Percentiles rank a stretch among this genome's conserved stretches.
Evolutionary conservation across 2,888 invertebrate genomes (phyloP).

Genomic region (Agrotis clavis): DNA sequence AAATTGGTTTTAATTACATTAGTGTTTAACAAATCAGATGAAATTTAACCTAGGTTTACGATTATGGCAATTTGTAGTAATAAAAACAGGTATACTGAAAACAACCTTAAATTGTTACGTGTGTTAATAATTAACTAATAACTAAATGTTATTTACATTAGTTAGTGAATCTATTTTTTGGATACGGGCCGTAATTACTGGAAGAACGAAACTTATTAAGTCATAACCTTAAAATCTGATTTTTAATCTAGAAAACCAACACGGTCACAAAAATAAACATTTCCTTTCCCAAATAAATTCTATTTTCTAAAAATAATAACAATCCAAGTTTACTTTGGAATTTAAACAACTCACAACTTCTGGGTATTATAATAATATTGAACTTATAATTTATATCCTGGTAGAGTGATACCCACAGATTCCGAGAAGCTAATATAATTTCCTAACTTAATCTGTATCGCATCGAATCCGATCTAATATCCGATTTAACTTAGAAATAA

Average conservation of each 20-base stretch:
- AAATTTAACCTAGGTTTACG: constrained; percentile 29
- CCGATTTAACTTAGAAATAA: constrained; percentile 27
- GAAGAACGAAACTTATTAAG: too few relatives aligned
- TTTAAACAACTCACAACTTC: background rate
- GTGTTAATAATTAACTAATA: too few relatives aligned
- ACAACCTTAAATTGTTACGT: background rate
- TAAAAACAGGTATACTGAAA: background rate
- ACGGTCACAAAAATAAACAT: too few relatives aligned
- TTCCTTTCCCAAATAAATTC: too few relatives aligned
- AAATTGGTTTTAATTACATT: constrained; percentile 4
- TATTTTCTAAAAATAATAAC: too few relatives aligned
- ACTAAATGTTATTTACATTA: too few relatives aligned
- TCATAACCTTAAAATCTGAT: too few relatives aligned
- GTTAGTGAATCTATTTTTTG: too few relatives aligned
- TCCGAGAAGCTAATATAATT: constrained; percentile 31
- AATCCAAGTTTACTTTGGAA: background rate
- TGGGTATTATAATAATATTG: constrained; percentile 1
- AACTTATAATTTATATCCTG: background rate
- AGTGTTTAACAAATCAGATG: constrained; percentile 26
- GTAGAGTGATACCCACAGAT: background rate
- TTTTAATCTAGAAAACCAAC: too few relatives aligned
- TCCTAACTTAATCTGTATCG: constrained; percentile 18
- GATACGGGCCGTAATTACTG: too few relatives aligned
- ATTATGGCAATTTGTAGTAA: constrained; percentile 35
- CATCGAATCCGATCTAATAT: constrained; percentile 22